Conservation (phyloP, 2,113 vertebrate species). For the Oryzias woworae region DNA sequence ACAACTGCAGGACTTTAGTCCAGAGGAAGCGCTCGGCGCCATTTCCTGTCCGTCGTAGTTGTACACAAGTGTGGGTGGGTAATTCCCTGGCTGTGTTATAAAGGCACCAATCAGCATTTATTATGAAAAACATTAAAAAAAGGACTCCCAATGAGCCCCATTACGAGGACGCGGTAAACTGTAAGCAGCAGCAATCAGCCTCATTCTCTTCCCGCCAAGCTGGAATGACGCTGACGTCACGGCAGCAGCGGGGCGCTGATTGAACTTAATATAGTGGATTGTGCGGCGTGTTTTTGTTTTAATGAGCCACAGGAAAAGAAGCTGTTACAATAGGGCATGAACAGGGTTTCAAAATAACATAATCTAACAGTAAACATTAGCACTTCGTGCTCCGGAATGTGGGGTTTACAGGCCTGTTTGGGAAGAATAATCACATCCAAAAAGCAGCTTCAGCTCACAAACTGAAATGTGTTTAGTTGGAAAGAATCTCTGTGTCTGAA, state of each 20-base stretch:
- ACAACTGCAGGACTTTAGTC: no score
- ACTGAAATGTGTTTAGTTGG: background rate
- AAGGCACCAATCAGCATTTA: constrained; percentile 26
- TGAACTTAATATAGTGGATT: constrained; percentile 28
- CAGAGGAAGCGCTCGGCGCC: no score
- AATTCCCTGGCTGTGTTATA: constrained; percentile 20
- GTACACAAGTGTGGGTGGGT: constrained; percentile 2
- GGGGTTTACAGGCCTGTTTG: background rate
- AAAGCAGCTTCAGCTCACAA: background rate
- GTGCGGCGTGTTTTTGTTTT: background rate
- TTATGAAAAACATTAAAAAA: constrained; percentile 19
- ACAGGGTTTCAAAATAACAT: constrained; percentile 24
- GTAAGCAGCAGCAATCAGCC: constrained; percentile 36
- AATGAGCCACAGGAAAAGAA: background rate
- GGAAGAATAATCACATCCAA: constrained; percentile 5
- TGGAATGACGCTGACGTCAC: constrained; percentile 4
- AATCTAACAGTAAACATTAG: background rate
- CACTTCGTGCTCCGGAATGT: background rate
- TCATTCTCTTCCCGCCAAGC: constrained; percentile 17
- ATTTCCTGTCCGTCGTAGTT: background rate
- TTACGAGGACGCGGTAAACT: constrained; percentile 21
- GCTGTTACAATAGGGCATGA: constrained; percentile 1
- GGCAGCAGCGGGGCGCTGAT: constrained; percentile 37
- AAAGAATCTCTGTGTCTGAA: background rate
- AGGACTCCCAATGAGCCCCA: constrained; percentile 34